Conservation (phyloP, 2,888 invertebrate genomes). For the Steinernema hermaphroditum region DNA sequence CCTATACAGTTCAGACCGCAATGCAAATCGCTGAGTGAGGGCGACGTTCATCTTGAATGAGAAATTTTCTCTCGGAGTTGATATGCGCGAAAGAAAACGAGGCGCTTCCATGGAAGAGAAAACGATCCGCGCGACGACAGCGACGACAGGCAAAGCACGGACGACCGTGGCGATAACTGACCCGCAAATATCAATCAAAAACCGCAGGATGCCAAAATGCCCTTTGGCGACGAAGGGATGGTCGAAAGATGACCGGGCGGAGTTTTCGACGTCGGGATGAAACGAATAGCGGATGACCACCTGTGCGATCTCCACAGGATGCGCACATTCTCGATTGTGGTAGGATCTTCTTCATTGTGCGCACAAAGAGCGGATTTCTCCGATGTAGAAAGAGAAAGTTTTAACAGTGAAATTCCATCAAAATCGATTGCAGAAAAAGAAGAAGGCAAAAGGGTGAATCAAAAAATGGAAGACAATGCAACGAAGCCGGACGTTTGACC, state of each 20-base stretch:
- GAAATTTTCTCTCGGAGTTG: conserved; percentile 6
- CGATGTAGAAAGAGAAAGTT: conserved; percentile 17
- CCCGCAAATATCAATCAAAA: conserved; percentile 31
- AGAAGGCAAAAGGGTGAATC: background rate
- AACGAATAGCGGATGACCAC: conserved; percentile 30
- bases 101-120: conserved; percentile 3
- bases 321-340: conserved; percentile 25
- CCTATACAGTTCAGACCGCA: background rate
- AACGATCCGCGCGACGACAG: conserved; percentile 25
- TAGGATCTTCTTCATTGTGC: conserved; percentile 17
- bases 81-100: conserved; percentile 25
- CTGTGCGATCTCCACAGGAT: conserved; percentile 27
- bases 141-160: conserved; percentile 25
- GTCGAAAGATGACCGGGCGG: conserved; percentile 20
- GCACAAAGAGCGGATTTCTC: conserved; percentile 20
- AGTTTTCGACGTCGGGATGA: conserved; percentile 31
- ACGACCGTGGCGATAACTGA: conserved; percentile 29
- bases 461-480: no score
- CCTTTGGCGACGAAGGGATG: conserved; percentile 31
- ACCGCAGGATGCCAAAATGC: conserved; percentile 31
- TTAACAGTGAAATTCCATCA: background rate
- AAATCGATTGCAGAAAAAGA: conserved; percentile 9
- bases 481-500: no score
- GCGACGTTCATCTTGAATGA: conserved; percentile 17
- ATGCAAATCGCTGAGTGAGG: conserved; percentile 15